phyloP scores from a whole-genome alignment of 2,797 vertebrate species.

The Enteromius fasciolatus region DNA sequence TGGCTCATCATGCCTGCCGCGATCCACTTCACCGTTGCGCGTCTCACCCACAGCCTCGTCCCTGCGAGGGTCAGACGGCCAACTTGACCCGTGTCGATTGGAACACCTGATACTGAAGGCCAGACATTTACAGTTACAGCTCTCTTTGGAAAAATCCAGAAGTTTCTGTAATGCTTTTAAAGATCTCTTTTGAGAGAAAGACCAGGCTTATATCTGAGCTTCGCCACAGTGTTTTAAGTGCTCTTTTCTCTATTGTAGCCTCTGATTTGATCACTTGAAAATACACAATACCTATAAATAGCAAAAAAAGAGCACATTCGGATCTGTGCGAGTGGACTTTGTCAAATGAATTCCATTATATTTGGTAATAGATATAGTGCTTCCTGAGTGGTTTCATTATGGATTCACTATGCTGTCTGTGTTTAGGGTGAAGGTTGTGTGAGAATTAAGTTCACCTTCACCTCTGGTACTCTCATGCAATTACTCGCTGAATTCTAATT shows the following conservation, averaged over 20 bases:
- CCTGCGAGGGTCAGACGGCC: conserved; percentile 70
- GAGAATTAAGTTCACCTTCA: conserved; percentile 84
- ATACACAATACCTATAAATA: conserved; percentile 46
- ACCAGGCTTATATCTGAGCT: conserved; percentile 16
- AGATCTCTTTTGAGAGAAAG: conserved; percentile 24
- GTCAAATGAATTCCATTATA: conserved; percentile 62
- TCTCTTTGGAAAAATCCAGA: conserved; percentile 39
- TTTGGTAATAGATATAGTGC: conserved; percentile 70
- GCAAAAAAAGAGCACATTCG: conserved; percentile 59
- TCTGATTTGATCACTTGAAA: conserved; percentile 61
- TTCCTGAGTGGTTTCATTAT: conserved; percentile 73
- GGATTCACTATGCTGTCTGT: conserved; percentile 72
- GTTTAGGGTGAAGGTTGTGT: conserved; percentile 72
- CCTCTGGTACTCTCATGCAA: conserved; percentile 78
- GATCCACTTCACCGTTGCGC: conserved; percentile 65
- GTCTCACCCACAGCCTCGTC: conserved; percentile 67
- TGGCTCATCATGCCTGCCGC: conserved; percentile 74
- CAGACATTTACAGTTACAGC: conserved; percentile 48
- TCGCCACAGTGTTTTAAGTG: conserved; percentile 38
- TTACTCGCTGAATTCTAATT: conserved; percentile 84
- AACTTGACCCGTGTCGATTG: conserved; percentile 76
- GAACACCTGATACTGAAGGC: conserved; percentile 69
- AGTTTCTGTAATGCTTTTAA: conserved; percentile 56
- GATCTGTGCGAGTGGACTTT: conserved; percentile 67
- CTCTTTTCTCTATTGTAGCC: conserved; percentile 46